Base-by-base conservation (phyloP, 2,888 invertebrate species). In the Meteorus colon region DNA sequence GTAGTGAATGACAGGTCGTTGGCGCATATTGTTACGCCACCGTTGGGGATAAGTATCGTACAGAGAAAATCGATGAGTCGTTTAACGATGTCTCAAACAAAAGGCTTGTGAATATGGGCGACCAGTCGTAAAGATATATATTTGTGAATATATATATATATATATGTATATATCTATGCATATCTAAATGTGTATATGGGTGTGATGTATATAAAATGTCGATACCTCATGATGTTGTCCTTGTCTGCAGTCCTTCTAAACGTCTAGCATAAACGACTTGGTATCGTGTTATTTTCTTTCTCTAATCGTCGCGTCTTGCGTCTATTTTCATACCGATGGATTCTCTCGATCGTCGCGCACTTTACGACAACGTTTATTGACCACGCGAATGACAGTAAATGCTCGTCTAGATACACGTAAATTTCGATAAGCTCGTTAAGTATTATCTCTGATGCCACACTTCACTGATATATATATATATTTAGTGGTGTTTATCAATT, bases 21-120 rank as follows among this genome's bases (percentile, higher is more conserved):
- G 48, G 60, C 70, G 63, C 63, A 70, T 74, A 34, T 63, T 31
- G 70, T 75, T 75, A 69, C 37, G 16, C 24, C 37, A 19, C 29
- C 19, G n/a, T 48, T 48, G 48, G 48, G 48, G 4, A 48, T 34
- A 19, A 31, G 63, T 55, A 37, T 41, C 10, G 51, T 60, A 34
- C 37, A 69, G 27, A 45, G 29, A 60, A 71, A 74, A 74, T 74
- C 74, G 69, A 74, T 74, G 62, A 68, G 31, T 69, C 63, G 74
- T 63, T 69, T 34, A 69, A 74, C 60, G 60, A 60, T 67, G 60
- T 45, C 48, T 60, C 68, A 68, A 62, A 74, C 74, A 74, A 69
- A 55, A 45, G 51, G 60, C 51, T 41, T 19, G n/a, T 34, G 34
- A 19, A 34, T 65, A 41, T 41, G 19, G 19, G 48, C 48, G 48